phyloP scores from a whole-genome alignment of 2,113 vertebrate species.

The Pyxicephalus adspersus region DNA sequence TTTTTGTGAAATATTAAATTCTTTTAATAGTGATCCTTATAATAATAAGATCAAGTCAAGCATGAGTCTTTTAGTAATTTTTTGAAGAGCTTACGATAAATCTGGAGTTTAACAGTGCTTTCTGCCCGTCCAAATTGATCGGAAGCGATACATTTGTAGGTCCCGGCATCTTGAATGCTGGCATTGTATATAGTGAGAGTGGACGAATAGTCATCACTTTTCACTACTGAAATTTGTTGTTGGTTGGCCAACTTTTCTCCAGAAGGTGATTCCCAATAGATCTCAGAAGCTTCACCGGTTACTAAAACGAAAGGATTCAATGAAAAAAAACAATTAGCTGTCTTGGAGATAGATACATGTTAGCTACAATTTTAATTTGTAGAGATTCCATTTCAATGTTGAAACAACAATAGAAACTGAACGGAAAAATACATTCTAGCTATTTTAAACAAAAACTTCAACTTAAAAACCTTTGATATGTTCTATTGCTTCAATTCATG shows the following conservation, averaged over 20 bases:
- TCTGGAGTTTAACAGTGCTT: slow-evolving; percentile 92
- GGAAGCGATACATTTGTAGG: slow-evolving; percentile 91
- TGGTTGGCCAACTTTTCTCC: slow-evolving; percentile 86
- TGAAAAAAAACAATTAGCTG: too few relatives aligned
- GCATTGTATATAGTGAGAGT: slow-evolving; percentile 95
- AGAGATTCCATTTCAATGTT: too few relatives aligned
- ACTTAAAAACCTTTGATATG: too few relatives aligned
- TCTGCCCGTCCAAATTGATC: slow-evolving; percentile 79
- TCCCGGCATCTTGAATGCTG: slow-evolving; percentile 86
- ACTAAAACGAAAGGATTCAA: slow-evolving; percentile 68
- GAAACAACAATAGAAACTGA: too few relatives aligned
- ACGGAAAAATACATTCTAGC: too few relatives aligned
- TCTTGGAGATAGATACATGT: too few relatives aligned
- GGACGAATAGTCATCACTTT: slow-evolving; percentile 86
- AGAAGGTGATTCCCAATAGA: slow-evolving; percentile 93
- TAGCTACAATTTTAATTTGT: too few relatives aligned
- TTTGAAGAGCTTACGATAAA: slow-evolving; percentile 86
- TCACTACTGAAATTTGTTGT: slow-evolving; percentile 87
- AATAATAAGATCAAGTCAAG: too few relatives aligned
- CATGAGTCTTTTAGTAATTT: neutral
- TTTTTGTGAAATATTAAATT: too few relatives aligned
- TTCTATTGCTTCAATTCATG: too few relatives aligned
- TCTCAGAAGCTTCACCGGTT: slow-evolving; percentile 85
- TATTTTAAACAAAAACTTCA: too few relatives aligned
- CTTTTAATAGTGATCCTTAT: too few relatives aligned